Percentiles rank a stretch among this genome's conserved stretches.
These are phyloP conservation scores for Apus apus DNA, from an alignment of 2,113 vertebrate genomes.

Conservation along the genomic window DNA sequence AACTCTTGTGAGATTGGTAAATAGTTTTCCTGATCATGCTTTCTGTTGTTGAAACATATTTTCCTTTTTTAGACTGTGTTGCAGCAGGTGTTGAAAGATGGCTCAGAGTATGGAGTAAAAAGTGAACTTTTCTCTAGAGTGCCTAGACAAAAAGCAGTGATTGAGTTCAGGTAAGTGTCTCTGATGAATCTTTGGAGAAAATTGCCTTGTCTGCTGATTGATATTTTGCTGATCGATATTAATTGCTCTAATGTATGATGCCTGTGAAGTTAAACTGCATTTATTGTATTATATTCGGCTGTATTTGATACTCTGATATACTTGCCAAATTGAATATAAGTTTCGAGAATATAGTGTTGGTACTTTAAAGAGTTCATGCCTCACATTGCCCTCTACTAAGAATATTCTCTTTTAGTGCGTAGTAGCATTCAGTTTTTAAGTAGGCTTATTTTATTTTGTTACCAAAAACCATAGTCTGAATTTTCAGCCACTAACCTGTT, in stretches of 20 bases:
- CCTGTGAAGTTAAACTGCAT: background rate
- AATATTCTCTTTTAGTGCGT: background rate
- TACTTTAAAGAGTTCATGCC: background rate
- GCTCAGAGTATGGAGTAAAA: constrained; percentile 81
- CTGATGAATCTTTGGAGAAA: background rate
- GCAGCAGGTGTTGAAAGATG: constrained; percentile 81
- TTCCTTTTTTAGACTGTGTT: constrained; percentile 81
- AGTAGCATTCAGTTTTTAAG: background rate
- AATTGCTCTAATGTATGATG: background rate
- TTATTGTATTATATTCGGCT: background rate
- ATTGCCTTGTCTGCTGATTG: background rate
- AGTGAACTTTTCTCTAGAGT: constrained; percentile 86
- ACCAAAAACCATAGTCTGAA: background rate
- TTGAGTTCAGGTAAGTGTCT: constrained; percentile 89
- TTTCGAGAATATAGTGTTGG: background rate
- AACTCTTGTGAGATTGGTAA: background rate
- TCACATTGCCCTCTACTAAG: background rate
- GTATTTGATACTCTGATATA: background rate
- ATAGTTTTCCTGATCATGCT: background rate
- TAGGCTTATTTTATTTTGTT: background rate
- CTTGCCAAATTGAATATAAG: background rate
- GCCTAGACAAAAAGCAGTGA: constrained; percentile 77
- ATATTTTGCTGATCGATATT: background rate
- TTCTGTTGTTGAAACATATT: background rate
- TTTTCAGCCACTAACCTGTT: background rate